Base-by-base conservation (phyloP, 2,888 invertebrate genomes). In the Macaria notata region DNA sequence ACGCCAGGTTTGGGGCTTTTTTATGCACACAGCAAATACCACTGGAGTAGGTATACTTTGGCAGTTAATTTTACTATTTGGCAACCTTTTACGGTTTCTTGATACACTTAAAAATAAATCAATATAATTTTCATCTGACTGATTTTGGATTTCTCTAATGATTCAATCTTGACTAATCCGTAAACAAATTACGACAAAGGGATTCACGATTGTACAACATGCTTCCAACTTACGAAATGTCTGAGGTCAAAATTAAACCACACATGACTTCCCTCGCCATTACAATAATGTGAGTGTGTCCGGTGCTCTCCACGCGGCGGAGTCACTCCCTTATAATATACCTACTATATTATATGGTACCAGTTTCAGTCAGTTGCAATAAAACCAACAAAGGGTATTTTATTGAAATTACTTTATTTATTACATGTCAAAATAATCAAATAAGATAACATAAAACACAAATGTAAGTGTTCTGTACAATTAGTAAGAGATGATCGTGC, bases 401-500 rank as follows among this genome's bases (percentile, higher is more conserved):
- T 19, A 19, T 19, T 78, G 73, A 81, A 60, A 79, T 79, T 82
- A 81, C 79, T 89, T 87, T 88, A 19, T 19, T 19, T 19, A 89
- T 88, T 88, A 88, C 83, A 83, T 87, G 84, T 87, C 70, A 76
- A 82, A 76, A 75, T 73, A 78, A 72, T 71, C 71, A 67, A 75
- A 78, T 72, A 62, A 79, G 71, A 62, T 43, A 77, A 74, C 78
- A 57, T 54, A 62, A 59, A 63, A 66, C 75, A 65, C 75, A 84
- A 85, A 81, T 76, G 78, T 79, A 74, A 78, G 82, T 81, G 63
- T 71, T 81, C 84, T 86, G 81, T 88, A 89, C 87, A 87, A 56
- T 77, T 78, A 82, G 72, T 82, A 75, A 81, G 80, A 88, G 82
- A 86, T 84, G 81, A 84, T 86, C 78, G 90, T 91, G 90, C 90